Evolutionary conservation across 2,113 vertebrate species (phyloP).

Genomic region (Nibea albiflora): DNA sequence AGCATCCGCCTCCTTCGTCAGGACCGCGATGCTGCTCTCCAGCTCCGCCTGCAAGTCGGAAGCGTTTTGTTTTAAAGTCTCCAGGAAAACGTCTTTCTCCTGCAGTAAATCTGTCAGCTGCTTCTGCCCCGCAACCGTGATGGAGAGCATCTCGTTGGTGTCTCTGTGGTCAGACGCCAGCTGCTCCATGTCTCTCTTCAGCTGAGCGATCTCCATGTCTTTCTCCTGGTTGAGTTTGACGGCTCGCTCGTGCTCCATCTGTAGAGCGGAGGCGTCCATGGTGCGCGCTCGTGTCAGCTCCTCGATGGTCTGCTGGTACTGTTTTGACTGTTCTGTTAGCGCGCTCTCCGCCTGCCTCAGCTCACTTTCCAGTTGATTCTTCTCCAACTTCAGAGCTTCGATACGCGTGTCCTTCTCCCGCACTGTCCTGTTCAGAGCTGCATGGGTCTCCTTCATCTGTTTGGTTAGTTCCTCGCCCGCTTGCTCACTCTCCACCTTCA

Average conservation of each 20-base stretch:
- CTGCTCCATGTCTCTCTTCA: constrained; percentile 87
- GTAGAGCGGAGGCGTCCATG: constrained; percentile 85
- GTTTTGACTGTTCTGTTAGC: constrained; percentile 84
- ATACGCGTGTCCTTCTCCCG: constrained; percentile 88
- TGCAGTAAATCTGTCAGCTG: constrained; percentile 90
- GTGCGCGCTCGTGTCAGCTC: constrained; percentile 84
- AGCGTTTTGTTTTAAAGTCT: constrained; percentile 86
- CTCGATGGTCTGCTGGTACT: constrained; percentile 88
- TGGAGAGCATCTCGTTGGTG: constrained; percentile 90
- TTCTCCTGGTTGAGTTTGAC: constrained; percentile 90
- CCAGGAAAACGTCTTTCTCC: constrained; percentile 91
- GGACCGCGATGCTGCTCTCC: constrained; percentile 71
- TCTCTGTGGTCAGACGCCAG: constrained; percentile 86
- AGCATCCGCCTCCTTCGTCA: constrained; percentile 79
- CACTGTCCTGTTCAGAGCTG: constrained; percentile 77
- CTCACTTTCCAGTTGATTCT: constrained; percentile 87
- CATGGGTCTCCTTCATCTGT: constrained; percentile 84
- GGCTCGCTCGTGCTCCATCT: constrained; percentile 87
- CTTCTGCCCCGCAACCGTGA: constrained; percentile 91
- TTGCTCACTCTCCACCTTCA: constrained; percentile 73
- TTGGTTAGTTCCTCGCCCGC: constrained; percentile 80
- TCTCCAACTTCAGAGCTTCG: constrained; percentile 90
- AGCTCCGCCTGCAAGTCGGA: constrained; percentile 84
- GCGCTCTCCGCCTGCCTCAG: constrained; percentile 83
- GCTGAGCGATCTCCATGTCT: constrained; percentile 87